phyloP scores from a whole-genome alignment of 2,113 vertebrate genomes.

The Dasypus novemcinctus region DNA sequence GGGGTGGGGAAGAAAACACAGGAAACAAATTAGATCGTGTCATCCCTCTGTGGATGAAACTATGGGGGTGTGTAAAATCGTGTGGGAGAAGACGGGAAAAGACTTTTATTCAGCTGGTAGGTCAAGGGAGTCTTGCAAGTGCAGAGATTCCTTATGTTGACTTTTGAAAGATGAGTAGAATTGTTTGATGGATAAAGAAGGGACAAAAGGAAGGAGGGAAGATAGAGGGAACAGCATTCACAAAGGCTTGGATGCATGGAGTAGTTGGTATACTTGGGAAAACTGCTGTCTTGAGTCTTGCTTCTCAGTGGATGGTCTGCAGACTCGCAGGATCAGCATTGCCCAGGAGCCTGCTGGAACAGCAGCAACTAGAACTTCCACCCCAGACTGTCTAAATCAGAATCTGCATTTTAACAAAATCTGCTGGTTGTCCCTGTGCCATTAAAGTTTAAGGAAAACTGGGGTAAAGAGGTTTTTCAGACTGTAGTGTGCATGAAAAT shows the following conservation, averaged over 20 bases:
- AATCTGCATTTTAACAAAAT: not conserved
- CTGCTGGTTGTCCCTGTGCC: not conserved
- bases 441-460: not conserved
- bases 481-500: not conserved
- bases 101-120: not conserved
- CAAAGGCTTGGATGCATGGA: not conserved
- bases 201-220: not conserved
- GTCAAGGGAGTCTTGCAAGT: not conserved
- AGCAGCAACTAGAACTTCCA: not conserved
- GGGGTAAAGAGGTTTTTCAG: not conserved
- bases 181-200: not conserved
- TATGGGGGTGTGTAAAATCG: not conserved
- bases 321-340: rapidly evolving
- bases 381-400: not conserved
- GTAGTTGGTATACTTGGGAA: not conserved
- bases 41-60: no score
- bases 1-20: not conserved
- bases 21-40: not conserved
- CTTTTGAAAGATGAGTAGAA: not conserved
- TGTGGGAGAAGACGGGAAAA: not conserved
- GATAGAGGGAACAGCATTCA: not conserved
- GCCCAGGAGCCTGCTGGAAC: not conserved
- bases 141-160: not conserved
- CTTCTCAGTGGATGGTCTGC: no score
- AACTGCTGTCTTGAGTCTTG: not conserved